Percentiles rank a stretch among this genome's conserved stretches.
phyloP scores from a whole-genome alignment of 2,888 invertebrate genomes.

The Blera fallax region DNA sequence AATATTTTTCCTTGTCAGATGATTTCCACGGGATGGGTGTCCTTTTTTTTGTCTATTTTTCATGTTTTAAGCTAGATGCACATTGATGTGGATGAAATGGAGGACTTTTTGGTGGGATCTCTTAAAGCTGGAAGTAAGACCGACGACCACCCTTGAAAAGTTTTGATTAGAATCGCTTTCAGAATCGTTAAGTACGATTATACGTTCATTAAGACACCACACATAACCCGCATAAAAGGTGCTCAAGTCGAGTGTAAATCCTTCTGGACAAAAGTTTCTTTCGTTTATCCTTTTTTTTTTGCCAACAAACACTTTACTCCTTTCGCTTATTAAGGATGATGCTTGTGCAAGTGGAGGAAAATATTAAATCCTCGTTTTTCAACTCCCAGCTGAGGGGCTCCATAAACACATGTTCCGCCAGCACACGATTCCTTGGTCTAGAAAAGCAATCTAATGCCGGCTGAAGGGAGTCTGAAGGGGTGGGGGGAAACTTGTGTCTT shows the following conservation, averaged over 20 bases:
- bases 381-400: conserved; percentile 9
- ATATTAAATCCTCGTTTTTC: conserved; percentile 59
- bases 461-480: neutral
- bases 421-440: neutral
- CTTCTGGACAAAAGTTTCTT: conserved; percentile 42
- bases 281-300: neutral
- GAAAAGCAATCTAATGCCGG: neutral
- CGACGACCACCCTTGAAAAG: conserved; percentile 29
- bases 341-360: conserved; percentile 15
- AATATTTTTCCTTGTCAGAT: neutral
- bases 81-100: neutral
- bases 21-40: neutral
- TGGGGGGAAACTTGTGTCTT: conserved; percentile 37
- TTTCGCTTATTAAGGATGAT: conserved; percentile 46
- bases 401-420: conserved; percentile 53
- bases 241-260: conserved; percentile 51
- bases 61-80: neutral
- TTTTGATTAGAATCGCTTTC: conserved; percentile 58
- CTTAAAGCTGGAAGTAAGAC: conserved; percentile 16
- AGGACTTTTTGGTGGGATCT: neutral
- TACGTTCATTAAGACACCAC: conserved; percentile 46
- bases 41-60: neutral
- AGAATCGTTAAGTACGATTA: conserved; percentile 49
- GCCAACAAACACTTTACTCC: conserved; percentile 16
- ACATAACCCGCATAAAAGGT: conserved; percentile 45